A percentile compares a stretch with the other conserved stretches of the same genome.
phyloP scores from a whole-genome alignment of 1,140 invertebrate genomes.

The Ostrea denselamellosa region DNA sequence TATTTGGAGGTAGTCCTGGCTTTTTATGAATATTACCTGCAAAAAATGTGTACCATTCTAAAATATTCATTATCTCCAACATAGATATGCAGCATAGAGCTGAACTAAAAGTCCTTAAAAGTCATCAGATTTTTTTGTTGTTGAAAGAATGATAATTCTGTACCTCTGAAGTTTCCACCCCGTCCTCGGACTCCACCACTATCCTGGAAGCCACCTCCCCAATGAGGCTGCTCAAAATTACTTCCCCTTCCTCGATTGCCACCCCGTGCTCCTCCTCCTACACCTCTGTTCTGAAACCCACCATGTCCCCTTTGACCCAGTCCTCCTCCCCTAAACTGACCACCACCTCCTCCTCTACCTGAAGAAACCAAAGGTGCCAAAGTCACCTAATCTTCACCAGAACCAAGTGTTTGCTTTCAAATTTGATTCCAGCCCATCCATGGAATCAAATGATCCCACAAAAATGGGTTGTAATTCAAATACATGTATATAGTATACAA shows the following conservation, averaged over 20 bases:
- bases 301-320: constrained; percentile 26
- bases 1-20: constrained; percentile 55
- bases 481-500: too few species aligned
- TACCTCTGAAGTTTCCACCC: not conserved
- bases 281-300: constrained; percentile 44
- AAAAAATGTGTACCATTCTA: not conserved
- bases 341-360: constrained; percentile 42
- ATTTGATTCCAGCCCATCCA: too few species aligned
- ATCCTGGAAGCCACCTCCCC: constrained; percentile 41
- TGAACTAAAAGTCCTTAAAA: not conserved
- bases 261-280: constrained; percentile 46
- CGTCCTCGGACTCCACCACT: constrained; percentile 30
- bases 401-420: too few species aligned
- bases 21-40: constrained; percentile 49
- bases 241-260: constrained; percentile 32
- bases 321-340: not conserved
- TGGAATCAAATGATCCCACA: too few species aligned
- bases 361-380: too few species aligned
- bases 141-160: not conserved
- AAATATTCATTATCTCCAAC: not conserved
- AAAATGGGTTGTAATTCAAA: too few species aligned
- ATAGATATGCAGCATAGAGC: not conserved
- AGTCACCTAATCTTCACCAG: too few species aligned
- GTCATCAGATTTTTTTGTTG: not conserved
- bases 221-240: constrained; percentile 35